These are phyloP conservation scores for Microchrysa polita DNA, from an alignment of 2,888 invertebrate genomes.

Conservation along the genomic window DNA sequence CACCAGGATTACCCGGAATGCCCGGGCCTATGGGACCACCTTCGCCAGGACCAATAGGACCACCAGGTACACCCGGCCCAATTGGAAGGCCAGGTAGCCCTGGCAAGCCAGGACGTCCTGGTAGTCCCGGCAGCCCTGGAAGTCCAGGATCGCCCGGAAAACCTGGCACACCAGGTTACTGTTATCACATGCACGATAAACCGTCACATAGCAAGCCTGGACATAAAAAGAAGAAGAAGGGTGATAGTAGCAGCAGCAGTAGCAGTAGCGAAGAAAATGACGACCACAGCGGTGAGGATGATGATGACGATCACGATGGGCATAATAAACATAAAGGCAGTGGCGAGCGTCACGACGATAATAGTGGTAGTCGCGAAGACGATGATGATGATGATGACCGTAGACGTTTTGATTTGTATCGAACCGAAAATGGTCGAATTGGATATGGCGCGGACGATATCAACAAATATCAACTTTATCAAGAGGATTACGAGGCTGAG, in stretches of 20 bases:
- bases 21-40: neutral
- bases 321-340: too few species aligned
- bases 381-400: neutral
- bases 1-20: conserved; percentile 16
- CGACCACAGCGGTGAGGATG: neutral
- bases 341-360: neutral
- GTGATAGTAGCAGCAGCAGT: neutral
- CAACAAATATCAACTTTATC: too few species aligned
- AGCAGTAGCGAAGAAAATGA: neutral
- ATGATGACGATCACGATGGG: neutral
- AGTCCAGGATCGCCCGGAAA: neutral
- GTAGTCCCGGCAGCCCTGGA: neutral
- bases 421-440: too few species aligned
- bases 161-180: neutral
- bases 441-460: too few species aligned
- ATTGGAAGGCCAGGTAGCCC: neutral
- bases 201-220: too few species aligned
- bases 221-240: too few species aligned
- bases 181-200: too few species aligned
- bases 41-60: neutral
- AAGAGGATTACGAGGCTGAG: too few species aligned
- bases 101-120: neutral
- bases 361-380: too few species aligned
- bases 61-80: neutral
- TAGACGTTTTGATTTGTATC: too few species aligned